Percentiles rank a stretch among this genome's conserved stretches.
These are phyloP conservation scores for Sinhomidia bicolor DNA, from an alignment of 2,888 invertebrate species.

Conservation along the genomic window DNA sequence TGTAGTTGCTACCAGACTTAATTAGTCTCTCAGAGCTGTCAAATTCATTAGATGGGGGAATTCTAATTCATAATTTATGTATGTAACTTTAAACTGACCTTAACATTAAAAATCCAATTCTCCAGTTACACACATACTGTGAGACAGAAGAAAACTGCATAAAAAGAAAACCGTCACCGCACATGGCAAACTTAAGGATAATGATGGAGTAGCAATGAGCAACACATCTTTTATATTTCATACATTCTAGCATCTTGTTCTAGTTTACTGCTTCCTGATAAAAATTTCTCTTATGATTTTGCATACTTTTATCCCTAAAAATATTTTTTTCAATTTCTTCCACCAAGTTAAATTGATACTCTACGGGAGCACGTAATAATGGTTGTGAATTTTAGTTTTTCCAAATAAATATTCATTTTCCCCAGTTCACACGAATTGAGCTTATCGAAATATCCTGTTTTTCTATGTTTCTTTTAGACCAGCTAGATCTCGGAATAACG, in stretches of 20 bases:
- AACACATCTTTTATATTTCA: too few species aligned
- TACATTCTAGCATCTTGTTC: background rate
- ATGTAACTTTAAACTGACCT: constrained; percentile 10
- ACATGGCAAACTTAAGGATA: background rate
- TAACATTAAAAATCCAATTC: constrained; percentile 16
- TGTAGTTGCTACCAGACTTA: background rate
- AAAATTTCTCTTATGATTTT: background rate
- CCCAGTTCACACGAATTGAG: constrained; percentile 24
- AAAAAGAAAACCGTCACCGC: background rate
- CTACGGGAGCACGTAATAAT: too few species aligned
- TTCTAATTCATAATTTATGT: constrained; percentile 4
- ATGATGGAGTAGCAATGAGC: background rate
- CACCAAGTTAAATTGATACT: background rate
- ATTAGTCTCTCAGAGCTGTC: constrained; percentile 28
- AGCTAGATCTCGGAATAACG: background rate
- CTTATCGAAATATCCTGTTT: background rate
- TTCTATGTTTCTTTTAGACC: background rate
- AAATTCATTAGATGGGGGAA: background rate
- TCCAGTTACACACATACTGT: background rate
- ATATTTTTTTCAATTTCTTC: too few species aligned
- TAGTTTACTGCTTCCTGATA: background rate
- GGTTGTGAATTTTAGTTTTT: background rate
- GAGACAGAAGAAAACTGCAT: background rate
- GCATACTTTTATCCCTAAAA: background rate
- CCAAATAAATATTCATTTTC: background rate